phyloP scores from a whole-genome alignment of 1,140 invertebrate species.

The Drosophila parabipectinata region DNA sequence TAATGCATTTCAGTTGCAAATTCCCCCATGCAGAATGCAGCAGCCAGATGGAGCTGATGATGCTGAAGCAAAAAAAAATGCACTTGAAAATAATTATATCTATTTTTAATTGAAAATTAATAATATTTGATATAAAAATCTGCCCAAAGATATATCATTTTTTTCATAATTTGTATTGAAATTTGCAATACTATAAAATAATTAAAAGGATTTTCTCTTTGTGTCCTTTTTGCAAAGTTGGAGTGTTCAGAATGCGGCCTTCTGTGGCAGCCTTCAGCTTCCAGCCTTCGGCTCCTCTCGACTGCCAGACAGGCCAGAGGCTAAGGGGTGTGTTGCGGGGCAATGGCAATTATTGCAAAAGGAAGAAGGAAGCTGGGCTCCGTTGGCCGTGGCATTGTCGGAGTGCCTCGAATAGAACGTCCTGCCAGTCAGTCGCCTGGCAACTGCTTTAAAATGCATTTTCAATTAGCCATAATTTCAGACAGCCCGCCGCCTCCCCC shows the following conservation, averaged over 20 bases:
- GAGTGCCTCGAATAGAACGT: slow-evolving; percentile 4
- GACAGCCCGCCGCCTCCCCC: slow-evolving; percentile 25
- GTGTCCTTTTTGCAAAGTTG: slow-evolving; percentile 30
- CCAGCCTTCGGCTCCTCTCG: slow-evolving; percentile 40
- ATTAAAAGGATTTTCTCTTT: not conserved
- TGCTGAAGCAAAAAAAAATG: slow-evolving; percentile 16
- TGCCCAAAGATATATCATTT: no score
- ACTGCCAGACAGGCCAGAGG: slow-evolving; percentile 63
- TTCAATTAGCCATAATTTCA: slow-evolving; percentile 76
- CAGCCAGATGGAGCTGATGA: slow-evolving; percentile 20
- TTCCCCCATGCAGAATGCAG: slow-evolving; percentile 76
- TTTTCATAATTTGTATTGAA: no score
- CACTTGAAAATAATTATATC: not conserved
- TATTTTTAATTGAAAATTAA: not conserved
- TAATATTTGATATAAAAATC: not conserved
- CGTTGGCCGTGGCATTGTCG: slow-evolving; percentile 68
- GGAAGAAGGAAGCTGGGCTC: slow-evolving; percentile 38
- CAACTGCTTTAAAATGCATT: slow-evolving; percentile 75
- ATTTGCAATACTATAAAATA: not conserved
- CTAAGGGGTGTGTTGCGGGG: slow-evolving; percentile 5
- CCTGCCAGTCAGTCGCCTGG: slow-evolving; percentile 36
- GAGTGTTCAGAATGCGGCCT: slow-evolving; percentile 58
- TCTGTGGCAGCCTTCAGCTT: slow-evolving; percentile 66
- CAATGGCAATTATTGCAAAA: slow-evolving; percentile 47
- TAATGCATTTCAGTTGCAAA: slow-evolving; percentile 82